Evolutionary conservation across 2,888 invertebrate genomes (phyloP).

Genomic region (Xylota segnis): DNA sequence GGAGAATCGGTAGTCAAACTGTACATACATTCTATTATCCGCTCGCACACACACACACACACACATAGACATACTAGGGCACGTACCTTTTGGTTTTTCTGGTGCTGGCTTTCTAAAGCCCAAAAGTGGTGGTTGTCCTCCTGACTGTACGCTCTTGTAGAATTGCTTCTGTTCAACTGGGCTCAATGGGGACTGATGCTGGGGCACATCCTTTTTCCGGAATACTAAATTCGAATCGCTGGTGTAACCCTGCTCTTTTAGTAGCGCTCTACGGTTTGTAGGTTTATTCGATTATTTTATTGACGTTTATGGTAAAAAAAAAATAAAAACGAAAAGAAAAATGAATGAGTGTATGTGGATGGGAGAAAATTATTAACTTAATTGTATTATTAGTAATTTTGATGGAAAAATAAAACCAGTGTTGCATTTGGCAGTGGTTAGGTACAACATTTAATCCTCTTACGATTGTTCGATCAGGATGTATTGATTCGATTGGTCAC

Average conservation of each 20-base stretch:
- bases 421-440: slow-evolving; percentile 44
- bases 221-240: slow-evolving; percentile 95
- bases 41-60: background rate
- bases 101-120: slow-evolving; percentile 97
- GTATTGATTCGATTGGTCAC: background rate
- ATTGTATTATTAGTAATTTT: slow-evolving; percentile 6
- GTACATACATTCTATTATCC: slow-evolving; percentile 10
- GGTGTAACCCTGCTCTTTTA: slow-evolving; percentile 96
- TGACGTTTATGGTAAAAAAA: slow-evolving; percentile 15
- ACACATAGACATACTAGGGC: background rate
- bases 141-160: slow-evolving; percentile 95
- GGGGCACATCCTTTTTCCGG: slow-evolving; percentile 89
- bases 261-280: slow-evolving; percentile 87
- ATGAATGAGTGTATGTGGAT: background rate
- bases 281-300: slow-evolving; percentile 47
- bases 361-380: slow-evolving; percentile 12
- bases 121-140: slow-evolving; percentile 96
- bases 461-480: no score
- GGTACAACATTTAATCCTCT: slow-evolving; percentile 13
- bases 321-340: slow-evolving; percentile 14
- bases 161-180: slow-evolving; percentile 93
- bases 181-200: slow-evolving; percentile 88
- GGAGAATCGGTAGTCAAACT: slow-evolving; percentile 40
- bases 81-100: slow-evolving; percentile 90
- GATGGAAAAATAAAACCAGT: slow-evolving; percentile 15